phyloP scores from a whole-genome alignment of 2,113 vertebrate species.

The Brienomyrus longianalis region DNA sequence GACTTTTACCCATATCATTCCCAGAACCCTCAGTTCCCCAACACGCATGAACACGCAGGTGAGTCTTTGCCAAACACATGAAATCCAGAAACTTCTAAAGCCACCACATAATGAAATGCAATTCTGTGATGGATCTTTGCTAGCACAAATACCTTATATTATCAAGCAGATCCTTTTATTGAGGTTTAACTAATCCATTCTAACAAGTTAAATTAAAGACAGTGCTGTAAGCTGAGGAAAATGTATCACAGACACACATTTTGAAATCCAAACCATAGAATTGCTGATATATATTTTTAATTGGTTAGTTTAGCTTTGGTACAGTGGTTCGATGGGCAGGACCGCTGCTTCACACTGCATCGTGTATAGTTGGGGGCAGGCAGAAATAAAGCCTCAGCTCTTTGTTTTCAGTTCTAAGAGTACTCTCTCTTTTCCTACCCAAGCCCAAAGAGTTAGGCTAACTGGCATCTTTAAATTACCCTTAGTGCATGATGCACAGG shows the following conservation, averaged over 20 bases:
- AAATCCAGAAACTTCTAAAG: constrained; percentile 23
- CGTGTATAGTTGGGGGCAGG: too few relatives aligned
- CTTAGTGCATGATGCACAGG: neutral
- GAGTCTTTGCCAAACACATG: constrained; percentile 22
- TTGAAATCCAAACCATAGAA: neutral
- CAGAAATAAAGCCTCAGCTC: neutral
- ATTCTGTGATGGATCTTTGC: constrained; percentile 34
- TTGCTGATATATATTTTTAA: neutral
- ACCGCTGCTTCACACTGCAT: neutral
- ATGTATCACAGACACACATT: neutral
- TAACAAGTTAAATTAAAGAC: constrained; percentile 27
- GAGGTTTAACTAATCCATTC: constrained; percentile 20
- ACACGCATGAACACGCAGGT: constrained; percentile 21
- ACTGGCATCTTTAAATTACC: neutral
- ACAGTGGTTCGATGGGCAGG: neutral
- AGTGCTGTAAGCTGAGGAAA: constrained; percentile 12
- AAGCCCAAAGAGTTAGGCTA: neutral
- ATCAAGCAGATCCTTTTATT: constrained; percentile 31
- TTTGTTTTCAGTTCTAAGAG: neutral
- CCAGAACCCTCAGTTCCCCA: constrained; percentile 13
- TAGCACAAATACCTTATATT: constrained; percentile 13
- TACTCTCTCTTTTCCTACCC: neutral
- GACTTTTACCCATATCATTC: constrained; percentile 10
- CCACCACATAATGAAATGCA: constrained; percentile 24
- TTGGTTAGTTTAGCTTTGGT: neutral